Percentiles rank a stretch among this genome's conserved stretches.
phyloP scores from a whole-genome alignment of 2,797 vertebrate genomes.

The Clarias fuscus region DNA sequence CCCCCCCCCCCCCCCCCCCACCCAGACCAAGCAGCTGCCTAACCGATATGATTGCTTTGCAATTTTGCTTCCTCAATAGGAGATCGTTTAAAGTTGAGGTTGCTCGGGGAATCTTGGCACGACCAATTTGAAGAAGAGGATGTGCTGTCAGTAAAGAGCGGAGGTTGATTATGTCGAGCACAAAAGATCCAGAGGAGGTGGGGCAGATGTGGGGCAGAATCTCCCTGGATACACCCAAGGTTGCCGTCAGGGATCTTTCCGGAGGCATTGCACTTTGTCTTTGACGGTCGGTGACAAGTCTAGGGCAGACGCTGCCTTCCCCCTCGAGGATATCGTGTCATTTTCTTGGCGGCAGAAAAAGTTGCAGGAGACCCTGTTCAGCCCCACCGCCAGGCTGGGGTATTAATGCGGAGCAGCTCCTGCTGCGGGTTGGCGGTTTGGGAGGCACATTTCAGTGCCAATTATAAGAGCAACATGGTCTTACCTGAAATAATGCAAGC shows the following conservation, averaged over 20 bases:
- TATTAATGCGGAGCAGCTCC: not conserved
- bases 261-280: constrained; percentile 64
- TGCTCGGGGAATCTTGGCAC: constrained; percentile 28
- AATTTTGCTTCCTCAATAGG: not conserved
- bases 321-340: constrained; percentile 34
- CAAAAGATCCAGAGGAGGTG: constrained; percentile 42
- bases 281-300: constrained; percentile 70
- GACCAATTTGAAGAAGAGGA: constrained; percentile 37
- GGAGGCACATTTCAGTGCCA: not conserved
- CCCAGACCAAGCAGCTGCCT: not conserved
- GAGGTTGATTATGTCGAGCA: constrained; percentile 48
- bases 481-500: constrained; percentile 20
- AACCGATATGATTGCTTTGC: not conserved
- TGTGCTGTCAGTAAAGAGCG: constrained; percentile 42
- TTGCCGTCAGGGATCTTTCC: constrained; percentile 44
- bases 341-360: constrained; percentile 33
- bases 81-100: constrained; percentile 12
- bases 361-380: not conserved
- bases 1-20: not conserved
- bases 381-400: not conserved
- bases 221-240: constrained; percentile 59
- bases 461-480: constrained; percentile 11
- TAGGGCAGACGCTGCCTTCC: constrained; percentile 50
- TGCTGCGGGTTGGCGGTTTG: not conserved
- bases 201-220: constrained; percentile 44